These are phyloP conservation scores for Callospermophilus lateralis DNA, from an alignment of 2,113 vertebrate species.

Conservation along the genomic window DNA sequence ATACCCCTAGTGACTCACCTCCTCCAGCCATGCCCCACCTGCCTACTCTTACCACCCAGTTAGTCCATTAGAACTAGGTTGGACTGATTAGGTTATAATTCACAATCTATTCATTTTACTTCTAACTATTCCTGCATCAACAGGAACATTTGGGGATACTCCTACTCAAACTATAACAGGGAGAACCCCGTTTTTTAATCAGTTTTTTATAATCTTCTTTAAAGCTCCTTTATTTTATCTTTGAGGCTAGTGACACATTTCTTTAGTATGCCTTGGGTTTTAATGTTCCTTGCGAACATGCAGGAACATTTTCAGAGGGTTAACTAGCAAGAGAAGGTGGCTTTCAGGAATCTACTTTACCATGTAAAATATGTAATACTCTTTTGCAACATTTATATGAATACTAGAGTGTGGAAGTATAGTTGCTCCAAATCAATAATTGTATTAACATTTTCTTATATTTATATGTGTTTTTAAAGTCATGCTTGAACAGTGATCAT, in stretches of 20 bases:
- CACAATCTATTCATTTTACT: no score
- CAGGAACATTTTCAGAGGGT: background rate
- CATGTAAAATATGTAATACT: background rate
- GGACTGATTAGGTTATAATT: no score
- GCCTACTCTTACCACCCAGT: no score
- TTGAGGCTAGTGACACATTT: background rate
- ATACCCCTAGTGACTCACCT: no score
- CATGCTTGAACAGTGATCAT: background rate
- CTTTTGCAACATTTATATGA: background rate
- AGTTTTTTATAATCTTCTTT: background rate
- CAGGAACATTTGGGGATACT: no score
- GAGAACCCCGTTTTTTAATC: background rate
- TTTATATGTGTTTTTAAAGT: background rate
- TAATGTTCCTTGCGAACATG: background rate
- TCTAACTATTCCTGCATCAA: no score
- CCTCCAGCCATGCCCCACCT: no score
- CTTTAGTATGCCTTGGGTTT: background rate
- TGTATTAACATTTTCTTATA: background rate
- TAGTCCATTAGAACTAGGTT: no score
- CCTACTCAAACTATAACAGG: no score
- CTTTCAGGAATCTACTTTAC: background rate
- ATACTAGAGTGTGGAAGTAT: background rate
- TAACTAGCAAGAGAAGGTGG: background rate
- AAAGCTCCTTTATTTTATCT: background rate
- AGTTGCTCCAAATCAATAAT: background rate